Conservation (phyloP, 2,113 vertebrate species). For the Rhea pennata region DNA sequence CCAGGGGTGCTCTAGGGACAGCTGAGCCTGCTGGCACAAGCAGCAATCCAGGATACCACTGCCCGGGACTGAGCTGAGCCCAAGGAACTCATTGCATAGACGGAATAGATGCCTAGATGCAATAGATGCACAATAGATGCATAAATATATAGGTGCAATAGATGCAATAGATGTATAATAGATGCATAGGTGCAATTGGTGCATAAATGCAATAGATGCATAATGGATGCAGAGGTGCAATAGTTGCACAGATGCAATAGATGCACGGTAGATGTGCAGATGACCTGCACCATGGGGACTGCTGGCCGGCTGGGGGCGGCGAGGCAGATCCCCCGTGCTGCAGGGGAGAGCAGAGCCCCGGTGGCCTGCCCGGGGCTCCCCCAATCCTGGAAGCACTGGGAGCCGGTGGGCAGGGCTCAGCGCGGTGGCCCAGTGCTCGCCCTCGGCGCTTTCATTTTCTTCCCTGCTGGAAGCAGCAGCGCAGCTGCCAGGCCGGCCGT, state of each 20-base stretch:
- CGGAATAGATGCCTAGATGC: no score
- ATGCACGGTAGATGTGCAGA: no score
- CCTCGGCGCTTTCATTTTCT: not conserved
- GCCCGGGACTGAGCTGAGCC: not conserved
- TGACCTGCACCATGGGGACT: no score
- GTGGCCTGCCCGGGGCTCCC: not conserved
- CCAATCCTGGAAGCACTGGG: not conserved
- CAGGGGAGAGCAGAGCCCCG: not conserved
- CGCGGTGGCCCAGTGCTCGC: rapidly evolving
- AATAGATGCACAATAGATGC: no score
- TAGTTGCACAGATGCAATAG: no score
- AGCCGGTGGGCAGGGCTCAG: not conserved
- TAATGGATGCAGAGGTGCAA: no score
- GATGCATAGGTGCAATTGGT: no score
- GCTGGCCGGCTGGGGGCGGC: not conserved
- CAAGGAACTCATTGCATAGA: not conserved
- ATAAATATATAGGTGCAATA: no score
- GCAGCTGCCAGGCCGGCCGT: not conserved
- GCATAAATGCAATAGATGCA: no score
- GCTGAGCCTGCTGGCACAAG: not conserved
- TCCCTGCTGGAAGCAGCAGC: not conserved
- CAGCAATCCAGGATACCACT: rapidly evolving
- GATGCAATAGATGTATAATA: no score
- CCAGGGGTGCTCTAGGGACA: not conserved
- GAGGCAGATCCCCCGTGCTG: not conserved